A percentile compares a stretch with the other conserved stretches of the same genome.
Evolutionary conservation across 2,888 invertebrate species (phyloP).

Genomic region (Coelinius sp.): DNA sequence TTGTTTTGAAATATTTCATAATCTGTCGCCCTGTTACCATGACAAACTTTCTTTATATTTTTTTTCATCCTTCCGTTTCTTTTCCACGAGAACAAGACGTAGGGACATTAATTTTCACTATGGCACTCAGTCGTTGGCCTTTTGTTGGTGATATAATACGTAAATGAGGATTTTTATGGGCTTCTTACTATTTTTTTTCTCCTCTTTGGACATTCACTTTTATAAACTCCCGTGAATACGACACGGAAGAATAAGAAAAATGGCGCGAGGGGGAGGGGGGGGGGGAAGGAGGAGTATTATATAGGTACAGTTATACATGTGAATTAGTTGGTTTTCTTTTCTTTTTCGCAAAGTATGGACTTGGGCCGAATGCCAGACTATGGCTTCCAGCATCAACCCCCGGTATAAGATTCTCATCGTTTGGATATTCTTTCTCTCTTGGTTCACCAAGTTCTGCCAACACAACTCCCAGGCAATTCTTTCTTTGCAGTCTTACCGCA

Average conservation of each 20-base stretch:
- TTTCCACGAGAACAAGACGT: conserved; percentile 18
- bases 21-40: not conserved
- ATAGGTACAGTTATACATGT: conserved; percentile 17
- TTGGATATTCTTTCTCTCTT: conserved; percentile 22
- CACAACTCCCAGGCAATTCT: not conserved
- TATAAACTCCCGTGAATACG: conserved; percentile 3
- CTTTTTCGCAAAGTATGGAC: not conserved
- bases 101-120: conserved; percentile 35
- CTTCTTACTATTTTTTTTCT: conserved; percentile 14
- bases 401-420: conserved; percentile 41
- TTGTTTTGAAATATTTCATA: conserved; percentile 18
- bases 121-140: conserved; percentile 29
- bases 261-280: conserved; percentile 12
- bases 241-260: conserved; percentile 14
- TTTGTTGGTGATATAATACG: conserved; percentile 29
- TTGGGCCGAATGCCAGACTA: conserved; percentile 33
- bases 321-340: not conserved
- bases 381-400: not conserved
- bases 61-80: conserved; percentile 12
- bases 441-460: conserved; percentile 30
- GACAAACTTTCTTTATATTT: conserved; percentile 4
- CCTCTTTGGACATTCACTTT: not conserved
- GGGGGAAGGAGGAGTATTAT: conserved; percentile 21
- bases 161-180: conserved; percentile 44
- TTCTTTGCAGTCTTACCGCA: conserved; percentile 38